Percentiles rank a stretch among this genome's conserved stretches.
Conservation (phyloP, 1,140 invertebrate species). For the Rhagoletis zephyria region DNA sequence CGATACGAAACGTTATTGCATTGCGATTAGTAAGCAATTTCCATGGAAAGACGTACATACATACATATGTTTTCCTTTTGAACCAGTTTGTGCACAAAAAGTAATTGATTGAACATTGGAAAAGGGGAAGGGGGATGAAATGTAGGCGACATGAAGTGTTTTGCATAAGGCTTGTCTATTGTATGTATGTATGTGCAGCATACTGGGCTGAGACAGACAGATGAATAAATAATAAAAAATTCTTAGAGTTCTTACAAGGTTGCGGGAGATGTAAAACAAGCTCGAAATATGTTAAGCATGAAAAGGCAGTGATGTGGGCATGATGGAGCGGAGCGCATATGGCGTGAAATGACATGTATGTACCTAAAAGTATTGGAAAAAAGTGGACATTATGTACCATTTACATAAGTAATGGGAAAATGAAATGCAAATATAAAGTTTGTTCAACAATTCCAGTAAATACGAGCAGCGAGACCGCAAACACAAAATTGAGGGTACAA, state of each 20-base stretch:
- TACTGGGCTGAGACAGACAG: background rate
- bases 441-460: no score
- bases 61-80: no score
- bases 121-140: background rate
- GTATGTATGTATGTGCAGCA: background rate
- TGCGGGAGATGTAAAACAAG: background rate
- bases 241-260: background rate
- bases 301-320: background rate
- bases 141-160: background rate
- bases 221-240: background rate
- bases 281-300: background rate
- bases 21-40: slow-evolving; percentile 13
- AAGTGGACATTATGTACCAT: no score
- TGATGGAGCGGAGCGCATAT: no score
- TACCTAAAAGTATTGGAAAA: no score
- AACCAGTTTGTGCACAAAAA: no score
- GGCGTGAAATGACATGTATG: no score
- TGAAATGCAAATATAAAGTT: no score
- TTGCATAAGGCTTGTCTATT: background rate
- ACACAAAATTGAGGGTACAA: no score
- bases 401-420: no score
- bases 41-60: background rate
- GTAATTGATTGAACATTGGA: no score
- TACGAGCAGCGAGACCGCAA: no score
- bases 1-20: background rate